These are phyloP conservation scores for Falco novaeseelandiae DNA, from an alignment of 2,797 vertebrate genomes.

Conservation along the genomic window DNA sequence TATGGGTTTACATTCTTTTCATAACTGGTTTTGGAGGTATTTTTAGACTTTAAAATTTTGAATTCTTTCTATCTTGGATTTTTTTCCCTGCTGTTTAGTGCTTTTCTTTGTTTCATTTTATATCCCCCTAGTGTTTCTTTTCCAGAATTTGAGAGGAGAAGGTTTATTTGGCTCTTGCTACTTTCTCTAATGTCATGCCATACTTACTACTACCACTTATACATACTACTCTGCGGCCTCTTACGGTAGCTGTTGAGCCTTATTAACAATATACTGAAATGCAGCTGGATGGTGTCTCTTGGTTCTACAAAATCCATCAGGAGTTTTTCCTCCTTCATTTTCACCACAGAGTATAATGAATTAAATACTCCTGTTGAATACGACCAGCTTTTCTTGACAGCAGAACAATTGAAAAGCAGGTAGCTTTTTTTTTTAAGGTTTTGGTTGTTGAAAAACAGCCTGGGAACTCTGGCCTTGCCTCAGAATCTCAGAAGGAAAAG, in stretches of 20 bases:
- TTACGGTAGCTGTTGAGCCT: slow-evolving; percentile 16
- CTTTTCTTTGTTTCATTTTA: not conserved
- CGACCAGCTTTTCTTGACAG: not conserved
- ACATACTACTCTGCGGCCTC: not conserved
- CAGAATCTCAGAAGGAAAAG: not conserved
- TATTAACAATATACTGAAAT: not conserved
- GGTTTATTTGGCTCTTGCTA: not conserved
- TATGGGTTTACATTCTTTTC: not conserved
- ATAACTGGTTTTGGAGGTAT: not conserved
- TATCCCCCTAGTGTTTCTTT: not conserved
- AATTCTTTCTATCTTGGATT: not conserved
- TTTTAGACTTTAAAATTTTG: not conserved
- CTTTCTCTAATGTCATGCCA: not conserved
- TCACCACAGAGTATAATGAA: not conserved
- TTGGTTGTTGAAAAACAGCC: not conserved
- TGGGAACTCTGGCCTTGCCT: not conserved
- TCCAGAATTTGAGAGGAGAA: not conserved
- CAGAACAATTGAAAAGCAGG: not conserved
- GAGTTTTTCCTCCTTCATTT: not conserved
- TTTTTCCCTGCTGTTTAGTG: not conserved
- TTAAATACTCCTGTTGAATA: not conserved
- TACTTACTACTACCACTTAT: no score
- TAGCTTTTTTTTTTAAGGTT: not conserved
- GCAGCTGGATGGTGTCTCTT: not conserved
- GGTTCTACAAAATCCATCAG: not conserved